phyloP scores from a whole-genome alignment of 2,888 invertebrate species.

The Drosophila rubida region DNA sequence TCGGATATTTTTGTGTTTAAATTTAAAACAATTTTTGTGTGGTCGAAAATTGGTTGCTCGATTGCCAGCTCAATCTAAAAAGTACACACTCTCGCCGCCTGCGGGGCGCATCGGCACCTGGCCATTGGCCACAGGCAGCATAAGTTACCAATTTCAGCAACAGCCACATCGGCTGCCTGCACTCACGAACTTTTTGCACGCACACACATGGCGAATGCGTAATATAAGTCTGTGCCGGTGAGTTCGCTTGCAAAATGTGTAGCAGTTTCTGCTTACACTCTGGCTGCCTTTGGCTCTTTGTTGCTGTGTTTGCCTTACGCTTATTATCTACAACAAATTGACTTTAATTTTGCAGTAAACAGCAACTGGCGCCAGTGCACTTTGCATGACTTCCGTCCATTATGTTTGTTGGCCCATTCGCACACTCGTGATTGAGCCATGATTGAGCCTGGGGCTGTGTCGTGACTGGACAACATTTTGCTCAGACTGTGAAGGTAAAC shows the following conservation, averaged over 20 bases:
- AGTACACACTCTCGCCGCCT: neutral
- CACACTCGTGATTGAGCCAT: conserved; percentile 12
- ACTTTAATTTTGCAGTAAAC: conserved; percentile 59
- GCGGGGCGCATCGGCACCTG: neutral
- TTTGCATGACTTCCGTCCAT: conserved; percentile 68
- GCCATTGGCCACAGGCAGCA: conserved; percentile 6
- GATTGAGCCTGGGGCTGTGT: conserved; percentile 6
- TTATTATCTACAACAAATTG: conserved; percentile 73
- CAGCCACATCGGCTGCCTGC: conserved; percentile 16
- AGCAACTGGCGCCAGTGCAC: conserved; percentile 49
- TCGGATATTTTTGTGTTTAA: conserved; percentile 1
- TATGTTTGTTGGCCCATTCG: conserved; percentile 38
- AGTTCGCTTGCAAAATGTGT: conserved; percentile 41
- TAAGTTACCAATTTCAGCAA: conserved; percentile 7
- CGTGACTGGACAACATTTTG: conserved; percentile 37
- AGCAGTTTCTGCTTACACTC: conserved; percentile 11
- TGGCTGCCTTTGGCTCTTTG: neutral
- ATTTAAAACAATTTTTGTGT: conserved; percentile 1
- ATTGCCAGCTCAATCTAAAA: conserved; percentile 35
- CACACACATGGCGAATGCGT: conserved; percentile 57
- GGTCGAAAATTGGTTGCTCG: conserved; percentile 14
- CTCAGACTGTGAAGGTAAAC: conserved; percentile 5
- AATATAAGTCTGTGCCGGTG: conserved; percentile 47
- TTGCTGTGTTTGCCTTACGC: conserved; percentile 27
- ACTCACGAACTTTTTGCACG: conserved; percentile 36